phyloP scores from a whole-genome alignment of 2,797 vertebrate species.

The Staurois parvus region DNA sequence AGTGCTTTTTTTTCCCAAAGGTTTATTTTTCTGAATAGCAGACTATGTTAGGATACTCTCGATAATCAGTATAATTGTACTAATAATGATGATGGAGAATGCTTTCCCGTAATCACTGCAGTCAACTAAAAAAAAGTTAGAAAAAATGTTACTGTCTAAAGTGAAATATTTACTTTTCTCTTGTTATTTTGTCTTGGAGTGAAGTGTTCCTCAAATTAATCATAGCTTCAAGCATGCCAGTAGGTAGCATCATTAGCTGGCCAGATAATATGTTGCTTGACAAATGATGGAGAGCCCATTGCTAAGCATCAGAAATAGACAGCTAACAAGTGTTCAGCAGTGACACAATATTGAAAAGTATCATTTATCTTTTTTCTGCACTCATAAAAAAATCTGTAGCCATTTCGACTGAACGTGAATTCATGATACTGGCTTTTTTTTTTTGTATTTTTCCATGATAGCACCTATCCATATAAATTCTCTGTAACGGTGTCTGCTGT shows the following conservation, averaged over 20 bases:
- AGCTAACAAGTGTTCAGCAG: slow-evolving; percentile 45
- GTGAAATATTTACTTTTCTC: slow-evolving; percentile 1
- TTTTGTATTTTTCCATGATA: background rate
- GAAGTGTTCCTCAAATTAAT: slow-evolving; percentile 41
- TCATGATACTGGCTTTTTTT: background rate
- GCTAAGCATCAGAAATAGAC: slow-evolving; percentile 56
- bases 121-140: background rate
- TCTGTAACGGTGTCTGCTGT: background rate
- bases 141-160: background rate
- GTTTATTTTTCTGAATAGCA: too few relatives aligned
- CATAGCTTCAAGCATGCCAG: slow-evolving; percentile 48
- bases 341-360: slow-evolving; percentile 48
- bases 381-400: background rate
- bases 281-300: slow-evolving; percentile 56
- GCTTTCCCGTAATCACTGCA: background rate
- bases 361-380: slow-evolving; percentile 45
- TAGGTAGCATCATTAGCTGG: slow-evolving; percentile 55
- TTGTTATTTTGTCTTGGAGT: background rate
- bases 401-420: background rate
- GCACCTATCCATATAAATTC: background rate
- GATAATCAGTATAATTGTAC: background rate
- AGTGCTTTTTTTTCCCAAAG: too few relatives aligned
- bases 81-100: background rate
- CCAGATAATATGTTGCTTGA: slow-evolving; percentile 55
- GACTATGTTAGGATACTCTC: too few relatives aligned